Base-by-base conservation (phyloP, 92 coral and sea anemone genomes). In the Palythoa heliodiscus region DNA sequence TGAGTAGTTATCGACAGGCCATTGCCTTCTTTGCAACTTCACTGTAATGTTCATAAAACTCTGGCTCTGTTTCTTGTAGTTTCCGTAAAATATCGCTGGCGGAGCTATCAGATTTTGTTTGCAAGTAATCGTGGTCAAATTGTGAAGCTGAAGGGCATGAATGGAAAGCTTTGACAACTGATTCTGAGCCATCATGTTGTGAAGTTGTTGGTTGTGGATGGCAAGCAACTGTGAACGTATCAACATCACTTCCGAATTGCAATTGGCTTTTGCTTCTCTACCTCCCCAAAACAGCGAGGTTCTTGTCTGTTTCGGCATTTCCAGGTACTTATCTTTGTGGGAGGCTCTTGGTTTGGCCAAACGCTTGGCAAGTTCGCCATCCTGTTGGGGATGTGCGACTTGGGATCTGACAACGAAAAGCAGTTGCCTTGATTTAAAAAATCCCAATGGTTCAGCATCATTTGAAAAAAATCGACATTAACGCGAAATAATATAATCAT, bases 301-400 rank as follows among this genome's bases (percentile, higher is more conserved):
- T 43, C 50, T 43, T 43, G 7, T 43, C 50, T 43, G 50, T 43
- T 3, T 43, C 50, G 7, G 50, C 50, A 43, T 43, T 43, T 43
- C 50, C 50, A 43, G 9, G 50, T 43, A 43, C 50, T 43, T 43
- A 6, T 43, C 50, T 43, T 43, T 43, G 3, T 43, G 50, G 50
- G 7, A 1, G 50, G 58, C 50, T 47, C 77, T 16, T 73, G 77
- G 55, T 73, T 48, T 22, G 57, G 58, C 60, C 35, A 47, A 73
- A 73, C 43, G 50, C 58, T 73, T 73, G 60, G 77, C 58, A 73
- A 43, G 47, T 73, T 73, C n/a, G 54, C 54, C 77, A 73, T 73
- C 55, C 54, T 73, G 77, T 73, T 23, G n/a, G 77, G 77, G 6
- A 73, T 37, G 11, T 37, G 77, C 11, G 58, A 73, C 77, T 73